Conservation (phyloP, 2,113 vertebrate genomes). For the Mellivora capensis region DNA sequence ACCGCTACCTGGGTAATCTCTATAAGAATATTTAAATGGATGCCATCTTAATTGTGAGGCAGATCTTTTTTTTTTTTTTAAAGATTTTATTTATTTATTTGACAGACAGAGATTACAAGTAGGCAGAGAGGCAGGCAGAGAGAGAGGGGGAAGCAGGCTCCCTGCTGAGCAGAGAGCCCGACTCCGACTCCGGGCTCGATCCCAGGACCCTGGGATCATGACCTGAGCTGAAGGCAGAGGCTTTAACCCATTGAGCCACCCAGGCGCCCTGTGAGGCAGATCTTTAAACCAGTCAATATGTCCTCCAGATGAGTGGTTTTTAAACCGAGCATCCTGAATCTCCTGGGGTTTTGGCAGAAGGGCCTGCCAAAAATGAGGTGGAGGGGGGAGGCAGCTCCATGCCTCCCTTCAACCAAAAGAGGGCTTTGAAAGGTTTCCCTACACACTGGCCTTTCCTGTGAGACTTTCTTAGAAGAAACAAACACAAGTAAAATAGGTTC, state of each 20-base stretch:
- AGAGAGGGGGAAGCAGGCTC: too few species aligned
- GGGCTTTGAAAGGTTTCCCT: neutral
- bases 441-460: neutral
- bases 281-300: conserved; percentile 27
- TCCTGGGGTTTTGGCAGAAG: neutral
- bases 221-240: too few species aligned
- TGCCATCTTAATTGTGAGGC: neutral
- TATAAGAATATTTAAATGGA: neutral
- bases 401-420: neutral
- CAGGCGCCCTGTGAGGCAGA: too few species aligned
- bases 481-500: neutral
- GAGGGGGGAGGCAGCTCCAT: neutral
- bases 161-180: too few species aligned
- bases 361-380: neutral
- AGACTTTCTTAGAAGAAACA: neutral
- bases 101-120: too few species aligned
- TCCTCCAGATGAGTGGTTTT: neutral
- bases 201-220: too few species aligned
- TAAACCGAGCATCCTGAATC: neutral
- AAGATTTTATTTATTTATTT: too few species aligned
- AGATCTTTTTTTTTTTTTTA: too few species aligned
- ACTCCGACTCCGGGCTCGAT: too few species aligned
- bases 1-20: neutral
- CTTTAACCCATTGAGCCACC: too few species aligned
- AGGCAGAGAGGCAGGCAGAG: too few species aligned